A percentile compares a stretch with the other conserved stretches of the same genome.
Conservation (phyloP, 2,888 invertebrate species). For the Galerucella calmariensis region DNA sequence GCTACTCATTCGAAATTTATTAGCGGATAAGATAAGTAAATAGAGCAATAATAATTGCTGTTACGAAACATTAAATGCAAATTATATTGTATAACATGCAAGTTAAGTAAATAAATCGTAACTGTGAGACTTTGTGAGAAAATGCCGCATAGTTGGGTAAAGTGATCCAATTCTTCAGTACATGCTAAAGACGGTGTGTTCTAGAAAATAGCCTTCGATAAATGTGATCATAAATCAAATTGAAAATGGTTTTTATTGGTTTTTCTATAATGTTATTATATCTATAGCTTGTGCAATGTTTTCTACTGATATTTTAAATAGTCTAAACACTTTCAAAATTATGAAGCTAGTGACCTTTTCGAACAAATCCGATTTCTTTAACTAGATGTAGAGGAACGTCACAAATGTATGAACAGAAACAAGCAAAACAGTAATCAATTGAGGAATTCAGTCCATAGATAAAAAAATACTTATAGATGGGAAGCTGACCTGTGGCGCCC, state of each 20-base stretch:
- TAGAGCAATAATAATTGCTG: slow-evolving; percentile 33
- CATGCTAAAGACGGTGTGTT: too few relatives aligned
- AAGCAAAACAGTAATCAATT: too few relatives aligned
- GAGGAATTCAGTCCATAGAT: too few relatives aligned
- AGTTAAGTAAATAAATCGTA: slow-evolving; percentile 20
- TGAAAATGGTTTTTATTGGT: not conserved
- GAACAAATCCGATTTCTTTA: too few relatives aligned
- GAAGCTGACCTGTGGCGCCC: too few relatives aligned
- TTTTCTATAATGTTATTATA: not conserved
- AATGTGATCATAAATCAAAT: not conserved
- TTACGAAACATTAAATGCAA: slow-evolving; percentile 45
- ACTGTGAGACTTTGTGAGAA: slow-evolving; percentile 8
- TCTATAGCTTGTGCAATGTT: too few relatives aligned
- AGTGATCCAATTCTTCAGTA: not conserved
- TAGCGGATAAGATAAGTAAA: slow-evolving; percentile 38
- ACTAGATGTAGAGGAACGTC: too few relatives aligned
- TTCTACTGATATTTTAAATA: too few relatives aligned
- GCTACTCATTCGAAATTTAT: slow-evolving; percentile 32
- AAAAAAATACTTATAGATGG: too few relatives aligned
- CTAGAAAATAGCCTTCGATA: not conserved
- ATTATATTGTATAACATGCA: slow-evolving; percentile 36
- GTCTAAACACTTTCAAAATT: too few relatives aligned
- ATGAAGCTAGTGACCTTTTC: too few relatives aligned
- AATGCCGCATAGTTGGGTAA: not conserved
- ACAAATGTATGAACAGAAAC: too few relatives aligned